Evolutionary conservation across 2,113 vertebrate species (phyloP).

Genomic region (Odocoileus virginianus): DNA sequence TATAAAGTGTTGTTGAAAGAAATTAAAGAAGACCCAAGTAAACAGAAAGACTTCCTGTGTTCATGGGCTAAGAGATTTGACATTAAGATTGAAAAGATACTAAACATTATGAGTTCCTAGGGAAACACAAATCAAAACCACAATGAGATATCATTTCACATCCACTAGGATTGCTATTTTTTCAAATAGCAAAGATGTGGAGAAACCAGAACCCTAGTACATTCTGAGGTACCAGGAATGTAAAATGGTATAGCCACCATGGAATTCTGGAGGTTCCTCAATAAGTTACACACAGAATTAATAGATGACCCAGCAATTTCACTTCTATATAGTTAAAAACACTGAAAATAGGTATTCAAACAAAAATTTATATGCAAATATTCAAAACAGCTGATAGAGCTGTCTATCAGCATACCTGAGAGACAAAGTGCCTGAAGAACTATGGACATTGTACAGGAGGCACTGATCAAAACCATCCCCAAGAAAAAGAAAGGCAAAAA

Average conservation of each 20-base stretch:
- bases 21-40: neutral
- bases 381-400: neutral
- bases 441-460: neutral
- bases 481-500: neutral
- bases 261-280: neutral
- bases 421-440: neutral
- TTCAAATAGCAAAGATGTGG: neutral
- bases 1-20: neutral
- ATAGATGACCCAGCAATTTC: neutral
- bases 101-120: neutral
- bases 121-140: constrained; percentile 14
- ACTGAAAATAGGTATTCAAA: neutral
- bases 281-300: neutral
- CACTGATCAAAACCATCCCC: neutral
- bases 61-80: neutral
- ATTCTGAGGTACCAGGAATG: neutral
- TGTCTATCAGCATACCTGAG: neutral
- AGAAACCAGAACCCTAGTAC: neutral
- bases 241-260: neutral
- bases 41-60: neutral
- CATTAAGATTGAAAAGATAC: neutral
- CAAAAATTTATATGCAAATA: neutral
- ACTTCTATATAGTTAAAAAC: neutral
- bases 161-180: neutral
- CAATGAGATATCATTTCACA: neutral